These are phyloP conservation scores for Ooceraea biroi DNA, from an alignment of 1,140 invertebrate genomes.

Conservation along the genomic window DNA sequence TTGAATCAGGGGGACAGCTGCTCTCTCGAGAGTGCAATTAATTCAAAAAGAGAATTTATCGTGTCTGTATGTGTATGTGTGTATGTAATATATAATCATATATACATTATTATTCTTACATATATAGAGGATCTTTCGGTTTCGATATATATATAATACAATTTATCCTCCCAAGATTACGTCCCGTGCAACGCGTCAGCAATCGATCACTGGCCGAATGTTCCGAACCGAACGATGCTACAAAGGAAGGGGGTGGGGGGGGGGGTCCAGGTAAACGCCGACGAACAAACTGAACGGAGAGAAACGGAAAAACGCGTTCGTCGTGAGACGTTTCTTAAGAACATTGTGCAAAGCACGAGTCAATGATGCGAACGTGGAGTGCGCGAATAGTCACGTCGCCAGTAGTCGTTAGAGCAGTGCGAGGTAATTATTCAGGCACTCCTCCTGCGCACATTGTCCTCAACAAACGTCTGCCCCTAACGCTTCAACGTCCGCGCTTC, in stretches of 20 bases:
- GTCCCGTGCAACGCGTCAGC: constrained; percentile 63
- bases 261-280: neutral
- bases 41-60: constrained; percentile 75
- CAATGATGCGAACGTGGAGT: constrained; percentile 5
- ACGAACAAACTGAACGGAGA: constrained; percentile 24
- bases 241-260: no score
- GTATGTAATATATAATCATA: constrained; percentile 81
- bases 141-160: constrained; percentile 82
- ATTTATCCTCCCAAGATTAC: constrained; percentile 64
- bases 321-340: constrained; percentile 2
- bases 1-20: constrained; percentile 40
- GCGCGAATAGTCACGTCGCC: constrained; percentile 42
- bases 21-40: constrained; percentile 70
- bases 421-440: constrained; percentile 37
- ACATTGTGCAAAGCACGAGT: constrained; percentile 32
- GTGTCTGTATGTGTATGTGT: constrained; percentile 43
- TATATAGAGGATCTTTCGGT: constrained; percentile 75
- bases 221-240: constrained; percentile 12
- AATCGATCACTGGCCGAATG: constrained; percentile 65
- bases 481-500: neutral
- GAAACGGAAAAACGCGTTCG: neutral
- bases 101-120: constrained; percentile 84
- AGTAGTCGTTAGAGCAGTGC: neutral
- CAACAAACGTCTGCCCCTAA: constrained; percentile 1
- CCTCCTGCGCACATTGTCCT: constrained; percentile 12